These are phyloP conservation scores for Limnephilus marmoratus DNA, from an alignment of 2,888 invertebrate genomes.

Conservation along the genomic window DNA sequence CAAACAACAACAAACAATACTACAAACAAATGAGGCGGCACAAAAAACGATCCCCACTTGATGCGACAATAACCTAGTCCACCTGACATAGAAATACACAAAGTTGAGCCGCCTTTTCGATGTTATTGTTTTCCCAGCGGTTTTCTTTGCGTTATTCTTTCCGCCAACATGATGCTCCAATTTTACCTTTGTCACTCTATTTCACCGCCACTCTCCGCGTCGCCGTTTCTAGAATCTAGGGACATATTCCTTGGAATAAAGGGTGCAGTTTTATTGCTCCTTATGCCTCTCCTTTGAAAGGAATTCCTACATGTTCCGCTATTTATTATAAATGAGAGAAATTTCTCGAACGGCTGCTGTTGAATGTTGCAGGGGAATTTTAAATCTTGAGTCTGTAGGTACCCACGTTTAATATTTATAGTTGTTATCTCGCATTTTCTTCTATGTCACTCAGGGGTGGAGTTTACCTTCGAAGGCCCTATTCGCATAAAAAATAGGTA, in stretches of 20 bases:
- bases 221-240: neutral
- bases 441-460: no score
- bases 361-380: neutral
- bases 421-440: neutral
- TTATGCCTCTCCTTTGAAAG: neutral
- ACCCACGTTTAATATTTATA: neutral
- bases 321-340: neutral
- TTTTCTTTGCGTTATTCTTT: neutral
- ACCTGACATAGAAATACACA: neutral
- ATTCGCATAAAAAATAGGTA: no score
- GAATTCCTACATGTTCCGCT: neutral
- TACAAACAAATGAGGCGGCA: neutral
- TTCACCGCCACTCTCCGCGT: constrained; percentile 22
- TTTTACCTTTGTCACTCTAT: constrained; percentile 14
- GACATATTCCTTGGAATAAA: neutral
- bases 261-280: constrained; percentile 15
- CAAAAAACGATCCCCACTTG: neutral
- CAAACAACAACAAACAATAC: neutral
- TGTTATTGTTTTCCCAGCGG: constrained; percentile 4
- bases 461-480: no score
- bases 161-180: neutral
- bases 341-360: neutral
- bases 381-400: neutral
- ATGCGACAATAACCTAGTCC: neutral
- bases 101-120: neutral